Conservation (phyloP, 2,888 invertebrate genomes). For the Agelastica alni region DNA sequence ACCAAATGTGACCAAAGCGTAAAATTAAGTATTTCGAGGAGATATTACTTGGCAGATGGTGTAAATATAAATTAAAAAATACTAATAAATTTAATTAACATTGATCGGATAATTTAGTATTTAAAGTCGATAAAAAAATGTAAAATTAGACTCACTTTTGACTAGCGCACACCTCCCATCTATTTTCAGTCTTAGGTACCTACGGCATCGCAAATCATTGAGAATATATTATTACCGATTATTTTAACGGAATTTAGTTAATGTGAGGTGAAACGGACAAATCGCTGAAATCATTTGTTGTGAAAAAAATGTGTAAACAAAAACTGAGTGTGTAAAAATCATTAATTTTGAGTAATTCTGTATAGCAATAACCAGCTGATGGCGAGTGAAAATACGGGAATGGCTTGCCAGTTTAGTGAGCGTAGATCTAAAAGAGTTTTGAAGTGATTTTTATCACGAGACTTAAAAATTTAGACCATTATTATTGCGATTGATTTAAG, state of each 20-base stretch:
- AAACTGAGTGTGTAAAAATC: constrained; percentile 59
- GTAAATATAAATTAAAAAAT: background rate
- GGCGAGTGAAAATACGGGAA: constrained; percentile 58
- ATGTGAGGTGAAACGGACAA: constrained; percentile 38
- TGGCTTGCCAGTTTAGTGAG: constrained; percentile 53
- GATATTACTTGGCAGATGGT: background rate
- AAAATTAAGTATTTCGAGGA: background rate
- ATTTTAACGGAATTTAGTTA: constrained; percentile 25
- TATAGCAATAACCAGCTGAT: constrained; percentile 58
- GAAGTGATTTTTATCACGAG: constrained; percentile 38
- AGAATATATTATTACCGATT: constrained; percentile 29
- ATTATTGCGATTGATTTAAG: constrained; percentile 26
- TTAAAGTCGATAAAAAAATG: constrained; percentile 3
- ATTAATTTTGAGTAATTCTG: constrained; percentile 62
- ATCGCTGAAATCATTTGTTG: constrained; percentile 50
- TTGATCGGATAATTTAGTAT: background rate
- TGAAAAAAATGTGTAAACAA: constrained; percentile 60
- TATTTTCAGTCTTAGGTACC: constrained; percentile 69
- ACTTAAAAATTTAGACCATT: constrained; percentile 23
- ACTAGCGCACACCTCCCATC: constrained; percentile 58
- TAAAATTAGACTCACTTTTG: constrained; percentile 34
- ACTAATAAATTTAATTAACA: background rate
- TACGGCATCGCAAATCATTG: constrained; percentile 60
- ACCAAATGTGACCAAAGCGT: background rate
- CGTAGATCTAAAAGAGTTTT: constrained; percentile 43